phyloP scores from a whole-genome alignment of 2,888 invertebrate genomes.

The Melinaea menophilus region DNA sequence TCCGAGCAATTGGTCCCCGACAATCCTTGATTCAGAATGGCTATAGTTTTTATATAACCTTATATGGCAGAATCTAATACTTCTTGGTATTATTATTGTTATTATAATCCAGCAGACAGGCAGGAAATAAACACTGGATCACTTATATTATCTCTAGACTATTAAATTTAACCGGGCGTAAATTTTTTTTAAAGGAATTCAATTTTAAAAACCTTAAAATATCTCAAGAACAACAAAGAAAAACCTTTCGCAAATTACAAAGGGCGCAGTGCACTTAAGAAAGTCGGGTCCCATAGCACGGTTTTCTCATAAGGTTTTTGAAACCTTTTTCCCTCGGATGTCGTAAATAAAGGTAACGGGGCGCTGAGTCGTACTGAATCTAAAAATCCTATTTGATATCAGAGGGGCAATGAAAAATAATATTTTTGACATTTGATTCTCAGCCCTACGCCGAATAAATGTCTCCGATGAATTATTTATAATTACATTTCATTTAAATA shows the following conservation, averaged over 20 bases:
- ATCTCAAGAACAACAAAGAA: neutral
- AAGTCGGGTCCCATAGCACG: neutral
- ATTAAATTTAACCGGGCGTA: no score
- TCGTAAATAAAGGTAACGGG: slow-evolving; percentile 19
- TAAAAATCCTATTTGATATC: slow-evolving; percentile 17
- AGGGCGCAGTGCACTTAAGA: neutral
- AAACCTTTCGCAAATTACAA: neutral
- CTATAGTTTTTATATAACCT: no score
- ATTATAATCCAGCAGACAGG: no score
- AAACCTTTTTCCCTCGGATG: slow-evolving; percentile 5
- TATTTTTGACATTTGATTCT: slow-evolving; percentile 25
- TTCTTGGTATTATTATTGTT: no score
- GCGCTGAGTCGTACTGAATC: slow-evolving; percentile 19
- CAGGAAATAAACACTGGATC: no score
- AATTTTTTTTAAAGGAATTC: neutral
- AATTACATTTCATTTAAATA: no score
- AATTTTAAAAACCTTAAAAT: neutral
- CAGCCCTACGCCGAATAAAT: slow-evolving; percentile 19
- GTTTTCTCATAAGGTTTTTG: slow-evolving; percentile 10
- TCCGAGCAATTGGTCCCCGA: no score
- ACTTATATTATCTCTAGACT: no score
- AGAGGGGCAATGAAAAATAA: slow-evolving; percentile 20
- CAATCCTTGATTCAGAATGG: no score
- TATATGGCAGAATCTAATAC: no score
- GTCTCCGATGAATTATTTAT: slow-evolving; percentile 27